These are phyloP conservation scores for Trisateles emortualis DNA, from an alignment of 2,888 invertebrate genomes.

Conservation along the genomic window DNA sequence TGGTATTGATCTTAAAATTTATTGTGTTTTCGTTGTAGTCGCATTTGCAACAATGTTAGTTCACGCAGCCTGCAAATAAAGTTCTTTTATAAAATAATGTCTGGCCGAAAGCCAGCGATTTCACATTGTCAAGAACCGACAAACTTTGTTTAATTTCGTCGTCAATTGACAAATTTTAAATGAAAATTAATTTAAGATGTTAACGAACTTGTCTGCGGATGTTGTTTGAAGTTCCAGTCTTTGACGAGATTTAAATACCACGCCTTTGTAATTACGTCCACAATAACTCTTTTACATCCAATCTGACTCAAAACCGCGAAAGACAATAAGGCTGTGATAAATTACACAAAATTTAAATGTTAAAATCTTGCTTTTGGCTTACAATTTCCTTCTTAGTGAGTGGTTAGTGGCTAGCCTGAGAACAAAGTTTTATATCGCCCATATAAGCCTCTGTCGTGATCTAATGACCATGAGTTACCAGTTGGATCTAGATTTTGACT, in stretches of 20 bases:
- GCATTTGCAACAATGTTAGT: constrained; percentile 26
- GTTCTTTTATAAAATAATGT: constrained; percentile 48
- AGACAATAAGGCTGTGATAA: constrained; percentile 26
- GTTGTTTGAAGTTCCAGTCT: constrained; percentile 64
- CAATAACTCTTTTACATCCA: constrained; percentile 53
- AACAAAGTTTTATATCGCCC: too few relatives aligned
- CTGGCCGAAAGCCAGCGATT: constrained; percentile 70
- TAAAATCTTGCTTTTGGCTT: background rate
- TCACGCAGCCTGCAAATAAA: constrained; percentile 43
- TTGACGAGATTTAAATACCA: constrained; percentile 65
- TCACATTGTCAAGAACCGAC: constrained; percentile 66
- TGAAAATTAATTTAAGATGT: constrained; percentile 74
- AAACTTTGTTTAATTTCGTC: constrained; percentile 71
- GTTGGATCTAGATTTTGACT: too few relatives aligned
- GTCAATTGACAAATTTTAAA: constrained; percentile 74
- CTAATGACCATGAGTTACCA: too few relatives aligned
- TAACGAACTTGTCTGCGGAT: constrained; percentile 69
- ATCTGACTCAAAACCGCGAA: constrained; percentile 42
- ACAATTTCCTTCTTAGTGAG: too few relatives aligned
- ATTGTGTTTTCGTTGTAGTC: constrained; percentile 40
- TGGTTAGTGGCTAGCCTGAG: too few relatives aligned
- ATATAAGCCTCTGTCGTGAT: too few relatives aligned
- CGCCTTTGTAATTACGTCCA: constrained; percentile 62
- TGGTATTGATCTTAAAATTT: constrained; percentile 47
- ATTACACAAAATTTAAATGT: constrained; percentile 10